A percentile compares a stretch with the other conserved stretches of the same genome.
These are phyloP conservation scores for Nasonia vitripennis DNA, from an alignment of 1,140 invertebrate species.

Conservation along the genomic window DNA sequence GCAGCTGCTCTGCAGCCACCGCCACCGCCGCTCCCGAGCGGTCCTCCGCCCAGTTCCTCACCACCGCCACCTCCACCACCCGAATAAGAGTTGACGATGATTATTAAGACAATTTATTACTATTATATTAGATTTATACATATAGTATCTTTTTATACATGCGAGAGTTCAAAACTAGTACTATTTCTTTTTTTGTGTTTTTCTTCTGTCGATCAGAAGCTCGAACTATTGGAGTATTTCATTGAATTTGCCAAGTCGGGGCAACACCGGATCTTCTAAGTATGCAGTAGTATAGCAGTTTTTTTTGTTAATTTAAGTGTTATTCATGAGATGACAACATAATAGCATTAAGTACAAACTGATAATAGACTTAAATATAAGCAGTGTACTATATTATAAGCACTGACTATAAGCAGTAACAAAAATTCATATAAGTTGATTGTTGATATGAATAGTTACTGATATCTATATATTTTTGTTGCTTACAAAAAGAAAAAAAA, in stretches of 20 bases:
- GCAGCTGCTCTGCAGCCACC: conserved; percentile 9
- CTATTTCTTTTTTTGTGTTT: conserved; percentile 24
- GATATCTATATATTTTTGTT: too few relatives aligned
- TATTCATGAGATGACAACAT: too few relatives aligned
- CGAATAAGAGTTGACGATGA: conserved; percentile 59
- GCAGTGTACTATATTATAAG: too few relatives aligned
- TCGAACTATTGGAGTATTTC: neutral
- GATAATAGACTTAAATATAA: too few relatives aligned
- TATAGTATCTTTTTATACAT: conserved; percentile 24
- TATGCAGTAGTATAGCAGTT: too few relatives aligned
- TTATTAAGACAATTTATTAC: neutral
- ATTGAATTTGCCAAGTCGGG: neutral
- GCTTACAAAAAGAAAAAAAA: too few relatives aligned
- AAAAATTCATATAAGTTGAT: too few relatives aligned
- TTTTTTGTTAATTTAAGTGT: too few relatives aligned
- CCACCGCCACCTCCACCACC: conserved; percentile 74
- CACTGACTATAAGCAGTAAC: too few relatives aligned
- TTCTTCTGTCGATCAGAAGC: conserved; percentile 1
- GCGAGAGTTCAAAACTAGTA: conserved; percentile 31
- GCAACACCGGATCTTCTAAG: neutral
- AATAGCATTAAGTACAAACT: too few relatives aligned
- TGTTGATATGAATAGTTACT: too few relatives aligned
- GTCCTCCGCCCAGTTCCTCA: conserved; percentile 69
- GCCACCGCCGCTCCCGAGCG: conserved; percentile 63
- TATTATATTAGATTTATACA: conserved; percentile 34